Evolutionary conservation across 2,888 invertebrate species (phyloP).

Genomic region (Spialia ferax): DNA sequence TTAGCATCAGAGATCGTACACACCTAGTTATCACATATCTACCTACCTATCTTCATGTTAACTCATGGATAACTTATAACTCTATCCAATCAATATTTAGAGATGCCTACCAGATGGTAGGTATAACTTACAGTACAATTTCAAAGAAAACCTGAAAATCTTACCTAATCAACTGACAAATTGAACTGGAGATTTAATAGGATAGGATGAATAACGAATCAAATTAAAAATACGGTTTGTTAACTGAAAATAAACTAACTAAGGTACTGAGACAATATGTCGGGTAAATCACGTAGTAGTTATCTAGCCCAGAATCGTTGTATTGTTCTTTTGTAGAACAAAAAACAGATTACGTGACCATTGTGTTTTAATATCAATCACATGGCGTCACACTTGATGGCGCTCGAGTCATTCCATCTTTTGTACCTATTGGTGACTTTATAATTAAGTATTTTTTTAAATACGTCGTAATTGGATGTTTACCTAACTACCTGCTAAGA

Average conservation of each 20-base stretch:
- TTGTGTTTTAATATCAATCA: conserved; percentile 38
- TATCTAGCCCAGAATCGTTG: conserved; percentile 23
- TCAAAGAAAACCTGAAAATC: too few species aligned
- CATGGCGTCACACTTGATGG: conserved; percentile 31
- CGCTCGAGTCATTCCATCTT: conserved; percentile 24
- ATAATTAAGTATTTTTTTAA: conserved; percentile 16
- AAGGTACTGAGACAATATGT: neutral
- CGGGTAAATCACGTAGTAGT: conserved; percentile 27
- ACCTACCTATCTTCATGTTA: too few species aligned
- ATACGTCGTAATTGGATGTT: neutral
- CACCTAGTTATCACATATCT: too few species aligned
- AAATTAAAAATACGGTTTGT: neutral
- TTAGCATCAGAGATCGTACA: too few species aligned
- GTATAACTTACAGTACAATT: too few species aligned
- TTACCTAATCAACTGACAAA: too few species aligned
- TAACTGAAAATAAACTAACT: neutral
- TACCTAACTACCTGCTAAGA: too few species aligned
- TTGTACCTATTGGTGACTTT: conserved; percentile 6
- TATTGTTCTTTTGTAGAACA: conserved; percentile 34
- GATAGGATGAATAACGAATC: neutral
- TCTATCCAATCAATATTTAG: too few species aligned
- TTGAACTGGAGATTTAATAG: too few species aligned
- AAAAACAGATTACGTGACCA: conserved; percentile 34
- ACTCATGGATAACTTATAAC: too few species aligned
- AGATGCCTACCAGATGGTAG: too few species aligned